phyloP scores from a whole-genome alignment of 2,797 vertebrate species.

The Acanthornis magna region DNA sequence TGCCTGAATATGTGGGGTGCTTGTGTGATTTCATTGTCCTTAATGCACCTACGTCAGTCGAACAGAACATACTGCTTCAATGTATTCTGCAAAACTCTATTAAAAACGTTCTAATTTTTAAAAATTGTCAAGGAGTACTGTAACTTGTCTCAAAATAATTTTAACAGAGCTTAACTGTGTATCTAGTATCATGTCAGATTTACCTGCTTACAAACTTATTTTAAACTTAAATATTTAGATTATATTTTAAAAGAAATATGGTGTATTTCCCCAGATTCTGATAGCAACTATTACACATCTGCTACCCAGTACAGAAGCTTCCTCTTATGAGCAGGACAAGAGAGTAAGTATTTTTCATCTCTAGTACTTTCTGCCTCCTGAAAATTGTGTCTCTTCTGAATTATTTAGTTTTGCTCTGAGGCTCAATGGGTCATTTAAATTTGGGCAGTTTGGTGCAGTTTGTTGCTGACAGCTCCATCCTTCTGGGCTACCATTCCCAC shows the following conservation, averaged over 20 bases:
- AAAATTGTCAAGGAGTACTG: neutral
- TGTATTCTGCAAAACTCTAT: neutral
- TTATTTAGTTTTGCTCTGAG: neutral
- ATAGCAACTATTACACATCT: slow-evolving; percentile 95
- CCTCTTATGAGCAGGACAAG: slow-evolving; percentile 94
- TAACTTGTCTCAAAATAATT: neutral
- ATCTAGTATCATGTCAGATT: neutral
- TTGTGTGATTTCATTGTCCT: neutral
- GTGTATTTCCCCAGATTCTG: slow-evolving; percentile 82
- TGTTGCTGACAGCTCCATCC: neutral
- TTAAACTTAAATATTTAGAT: neutral
- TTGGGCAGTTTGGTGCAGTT: neutral
- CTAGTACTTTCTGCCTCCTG: neutral
- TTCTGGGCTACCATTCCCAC: neutral
- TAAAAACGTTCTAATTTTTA: neutral
- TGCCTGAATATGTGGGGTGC: neutral
- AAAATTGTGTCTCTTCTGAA: neutral
- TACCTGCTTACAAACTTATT: neutral
- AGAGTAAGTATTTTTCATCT: slow-evolving; percentile 79
- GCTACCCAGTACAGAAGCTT: slow-evolving; percentile 90
- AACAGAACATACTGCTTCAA: neutral
- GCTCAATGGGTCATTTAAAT: neutral
- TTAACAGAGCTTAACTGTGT: neutral
- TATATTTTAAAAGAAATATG: slow-evolving; percentile 26
- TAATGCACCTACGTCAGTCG: neutral